Evolutionary conservation across 30 jellyfish, hydroid and myxozoan species (phyloP).

Genomic region (Hydractinia symbiolongicarpus): DNA sequence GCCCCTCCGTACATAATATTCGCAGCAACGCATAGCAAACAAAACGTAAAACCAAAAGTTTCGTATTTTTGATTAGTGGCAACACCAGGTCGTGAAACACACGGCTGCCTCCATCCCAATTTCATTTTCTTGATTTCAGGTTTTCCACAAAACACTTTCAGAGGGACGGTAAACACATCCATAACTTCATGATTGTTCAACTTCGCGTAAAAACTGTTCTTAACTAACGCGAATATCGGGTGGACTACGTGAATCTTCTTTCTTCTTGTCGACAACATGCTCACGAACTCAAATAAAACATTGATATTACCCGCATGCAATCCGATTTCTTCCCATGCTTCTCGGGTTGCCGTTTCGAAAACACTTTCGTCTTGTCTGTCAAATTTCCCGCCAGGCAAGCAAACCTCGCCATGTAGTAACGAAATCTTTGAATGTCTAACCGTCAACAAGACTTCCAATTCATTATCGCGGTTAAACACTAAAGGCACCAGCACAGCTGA

Average conservation of each 20-base stretch:
- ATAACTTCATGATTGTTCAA: slow-evolving; percentile 11
- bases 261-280: slow-evolving; percentile 7
- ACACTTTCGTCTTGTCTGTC: background rate
- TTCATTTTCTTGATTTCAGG: background rate
- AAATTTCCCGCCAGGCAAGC: slow-evolving; percentile 26
- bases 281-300: background rate
- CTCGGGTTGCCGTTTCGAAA: slow-evolving; percentile 21
- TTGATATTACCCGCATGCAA: slow-evolving; percentile 14
- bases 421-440: slow-evolving; percentile 9
- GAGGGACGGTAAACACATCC: slow-evolving; percentile 17
- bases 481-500: slow-evolving; percentile 25
- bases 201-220: slow-evolving; percentile 6
- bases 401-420: slow-evolving; percentile 14
- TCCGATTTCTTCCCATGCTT: slow-evolving; percentile 19
- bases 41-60: background rate
- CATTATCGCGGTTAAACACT: background rate
- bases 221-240: slow-evolving; percentile 1
- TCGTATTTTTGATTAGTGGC: background rate
- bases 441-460: slow-evolving; percentile 9
- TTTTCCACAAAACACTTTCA: background rate
- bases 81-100: slow-evolving; percentile 4
- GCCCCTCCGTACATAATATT: background rate
- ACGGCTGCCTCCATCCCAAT: background rate
- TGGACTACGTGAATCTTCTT: background rate
- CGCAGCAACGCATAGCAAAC: background rate